Evolutionary conservation across 2,888 invertebrate species (phyloP).

Genomic region (Nomada hirtipes): DNA sequence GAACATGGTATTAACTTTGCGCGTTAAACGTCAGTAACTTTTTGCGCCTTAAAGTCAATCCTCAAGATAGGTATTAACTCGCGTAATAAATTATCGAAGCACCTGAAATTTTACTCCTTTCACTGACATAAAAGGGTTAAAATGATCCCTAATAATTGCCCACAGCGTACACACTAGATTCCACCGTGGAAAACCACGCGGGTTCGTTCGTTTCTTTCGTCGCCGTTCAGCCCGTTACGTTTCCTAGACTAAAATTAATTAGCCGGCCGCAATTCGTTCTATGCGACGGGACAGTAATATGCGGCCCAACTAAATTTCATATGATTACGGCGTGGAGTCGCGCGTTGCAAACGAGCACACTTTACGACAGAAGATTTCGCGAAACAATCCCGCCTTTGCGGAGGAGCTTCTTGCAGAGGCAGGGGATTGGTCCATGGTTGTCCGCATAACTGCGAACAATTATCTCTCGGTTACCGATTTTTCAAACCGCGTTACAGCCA

Average conservation of each 20-base stretch:
- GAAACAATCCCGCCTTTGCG: conserved; percentile 54
- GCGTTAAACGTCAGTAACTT: too few relatives aligned
- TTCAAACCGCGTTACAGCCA: conserved; percentile 59
- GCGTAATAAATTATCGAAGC: too few relatives aligned
- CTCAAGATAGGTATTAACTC: too few relatives aligned
- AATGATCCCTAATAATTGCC: too few relatives aligned
- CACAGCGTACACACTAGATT: too few relatives aligned
- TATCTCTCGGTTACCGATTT: conserved; percentile 67
- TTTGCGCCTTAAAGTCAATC: too few relatives aligned
- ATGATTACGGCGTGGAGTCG: conserved; percentile 36
- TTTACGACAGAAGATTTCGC: conserved; percentile 68
- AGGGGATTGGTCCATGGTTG: conserved; percentile 55
- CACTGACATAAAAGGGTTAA: too few relatives aligned
- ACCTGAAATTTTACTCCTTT: too few relatives aligned
- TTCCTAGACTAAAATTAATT: background rate
- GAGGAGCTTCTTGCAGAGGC: conserved; percentile 58
- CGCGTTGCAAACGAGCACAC: conserved; percentile 33
- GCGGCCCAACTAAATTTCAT: conserved; percentile 43
- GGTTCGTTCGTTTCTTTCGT: background rate
- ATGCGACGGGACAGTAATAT: background rate
- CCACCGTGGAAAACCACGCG: background rate
- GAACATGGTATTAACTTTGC: too few relatives aligned
- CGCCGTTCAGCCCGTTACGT: background rate
- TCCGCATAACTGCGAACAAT: conserved; percentile 69
- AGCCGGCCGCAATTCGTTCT: background rate